Evolutionary conservation across 23 tunicate genomes (phyloP).

Genomic region (Trididemnum miniatum): DNA sequence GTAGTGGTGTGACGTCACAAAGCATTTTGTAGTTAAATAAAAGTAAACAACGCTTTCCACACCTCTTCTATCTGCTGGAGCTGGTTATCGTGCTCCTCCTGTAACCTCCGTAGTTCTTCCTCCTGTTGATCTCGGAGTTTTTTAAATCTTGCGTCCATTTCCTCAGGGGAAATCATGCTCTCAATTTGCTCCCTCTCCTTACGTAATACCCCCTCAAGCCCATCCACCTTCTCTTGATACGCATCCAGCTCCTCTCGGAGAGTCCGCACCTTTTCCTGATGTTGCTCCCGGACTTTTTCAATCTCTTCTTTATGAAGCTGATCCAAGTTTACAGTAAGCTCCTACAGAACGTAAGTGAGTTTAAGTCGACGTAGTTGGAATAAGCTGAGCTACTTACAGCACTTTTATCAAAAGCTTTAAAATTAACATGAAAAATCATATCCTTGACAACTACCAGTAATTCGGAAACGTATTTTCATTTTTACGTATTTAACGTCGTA

Average conservation of each 20-base stretch:
- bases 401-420: too few species aligned
- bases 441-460: background rate
- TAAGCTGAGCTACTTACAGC: too few species aligned
- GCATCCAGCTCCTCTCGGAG: slow-evolving; percentile 31
- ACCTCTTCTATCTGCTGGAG: slow-evolving; percentile 81
- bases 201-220: slow-evolving; percentile 30
- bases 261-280: slow-evolving; percentile 44
- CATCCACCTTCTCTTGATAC: slow-evolving; percentile 46
- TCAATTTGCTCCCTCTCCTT: slow-evolving; percentile 34
- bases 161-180: background rate
- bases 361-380: too few species aligned
- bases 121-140: slow-evolving; percentile 48
- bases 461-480: background rate
- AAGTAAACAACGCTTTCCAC: too few species aligned
- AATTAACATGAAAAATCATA: background rate
- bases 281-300: slow-evolving; percentile 48
- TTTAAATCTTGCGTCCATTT: slow-evolving; percentile 25
- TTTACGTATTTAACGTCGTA: too few species aligned
- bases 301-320: slow-evolving; percentile 82
- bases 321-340: slow-evolving; percentile 78
- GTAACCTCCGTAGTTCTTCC: slow-evolving; percentile 34
- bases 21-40: too few species aligned
- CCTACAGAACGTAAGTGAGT: slow-evolving; percentile 50
- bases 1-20: too few species aligned
- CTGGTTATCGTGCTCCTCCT: slow-evolving; percentile 75